Base-by-base conservation (phyloP, 2,797 vertebrate species). In the Myripristis jacobus region DNA sequence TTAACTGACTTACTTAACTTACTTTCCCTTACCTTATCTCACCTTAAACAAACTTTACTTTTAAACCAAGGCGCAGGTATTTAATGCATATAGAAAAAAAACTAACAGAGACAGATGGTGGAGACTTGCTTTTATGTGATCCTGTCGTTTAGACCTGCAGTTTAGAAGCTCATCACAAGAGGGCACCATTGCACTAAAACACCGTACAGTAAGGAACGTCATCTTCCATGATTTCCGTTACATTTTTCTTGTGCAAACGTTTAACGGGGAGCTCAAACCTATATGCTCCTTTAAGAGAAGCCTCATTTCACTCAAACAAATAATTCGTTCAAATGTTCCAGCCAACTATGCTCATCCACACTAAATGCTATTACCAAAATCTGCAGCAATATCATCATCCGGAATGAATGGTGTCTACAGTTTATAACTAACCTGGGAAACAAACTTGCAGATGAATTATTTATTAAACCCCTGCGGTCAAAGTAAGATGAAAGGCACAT, bases 141-240 rank as follows among this genome's bases (percentile, higher is more conserved):
- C 36, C 29, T 25, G 43, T 36, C 47, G 51, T 15, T 48, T n/a
- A 38, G 34, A 56, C 12, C 1, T 16, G n/a, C 11, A 31, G 1
- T 3, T 48, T 63, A n/a, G 18, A 6, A 29, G 19, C 47, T 52
- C 7, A 70, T 58, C 85, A 85, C 64, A 52, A 79, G 84, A 63
- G 78, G 80, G 76, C 78, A 55, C 58, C 73, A 63, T 19, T 58
- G 34, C n/a, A 53, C 18, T 52, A 6, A 54, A 66, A 25, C 2
- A 50, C 4, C 13, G 36, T 2, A 50, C 3, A 15, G 31, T 2
- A 2, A n/a, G n/a, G n/a, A n/a, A n/a, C n/a, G n/a, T n/a, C n/a
- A n/a, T n/a, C n/a, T n/a, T n/a, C n/a, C n/a, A n/a, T n/a, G n/a
- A n/a, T n/a, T n/a, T 22, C 25, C 13, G 16, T 18, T 60, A 2